Conservation (phyloP, 2,888 invertebrate genomes). For the Nephrotoma guestfalica region DNA sequence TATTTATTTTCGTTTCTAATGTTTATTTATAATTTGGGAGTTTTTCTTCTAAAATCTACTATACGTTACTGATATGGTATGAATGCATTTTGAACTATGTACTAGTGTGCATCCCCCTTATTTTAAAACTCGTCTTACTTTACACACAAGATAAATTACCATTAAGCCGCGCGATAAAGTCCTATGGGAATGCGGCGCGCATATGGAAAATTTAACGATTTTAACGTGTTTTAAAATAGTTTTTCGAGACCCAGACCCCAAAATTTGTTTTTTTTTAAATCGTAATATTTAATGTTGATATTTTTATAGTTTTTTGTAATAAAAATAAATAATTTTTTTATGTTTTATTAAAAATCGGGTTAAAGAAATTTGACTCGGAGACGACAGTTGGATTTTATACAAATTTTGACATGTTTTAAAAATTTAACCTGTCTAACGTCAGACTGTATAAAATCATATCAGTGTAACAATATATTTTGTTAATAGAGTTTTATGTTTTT, state of each 20-base stretch:
- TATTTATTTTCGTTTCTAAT: background rate
- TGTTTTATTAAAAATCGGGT: background rate
- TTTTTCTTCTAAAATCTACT: background rate
- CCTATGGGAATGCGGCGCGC: background rate
- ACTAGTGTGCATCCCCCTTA: background rate
- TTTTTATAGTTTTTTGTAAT: background rate
- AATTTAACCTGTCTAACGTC: background rate
- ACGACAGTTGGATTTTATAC: background rate
- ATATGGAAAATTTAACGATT: background rate
- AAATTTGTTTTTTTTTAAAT: background rate
- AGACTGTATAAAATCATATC: background rate
- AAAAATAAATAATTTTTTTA: background rate
- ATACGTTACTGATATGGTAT: background rate
- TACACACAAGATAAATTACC: background rate
- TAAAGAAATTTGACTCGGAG: background rate
- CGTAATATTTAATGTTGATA: background rate
- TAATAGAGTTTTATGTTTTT: too few relatives aligned
- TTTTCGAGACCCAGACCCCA: background rate
- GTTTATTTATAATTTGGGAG: background rate
- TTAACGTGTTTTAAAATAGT: background rate
- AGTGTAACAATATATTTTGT: too few relatives aligned
- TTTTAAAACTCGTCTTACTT: background rate
- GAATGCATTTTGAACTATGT: background rate
- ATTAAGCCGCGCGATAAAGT: background rate
- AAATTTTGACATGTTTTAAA: background rate